Percentiles rank a stretch among this genome's conserved stretches.
These are phyloP conservation scores for Stenodera caucasica DNA, from an alignment of 2,888 invertebrate species.

Conservation along the genomic window DNA sequence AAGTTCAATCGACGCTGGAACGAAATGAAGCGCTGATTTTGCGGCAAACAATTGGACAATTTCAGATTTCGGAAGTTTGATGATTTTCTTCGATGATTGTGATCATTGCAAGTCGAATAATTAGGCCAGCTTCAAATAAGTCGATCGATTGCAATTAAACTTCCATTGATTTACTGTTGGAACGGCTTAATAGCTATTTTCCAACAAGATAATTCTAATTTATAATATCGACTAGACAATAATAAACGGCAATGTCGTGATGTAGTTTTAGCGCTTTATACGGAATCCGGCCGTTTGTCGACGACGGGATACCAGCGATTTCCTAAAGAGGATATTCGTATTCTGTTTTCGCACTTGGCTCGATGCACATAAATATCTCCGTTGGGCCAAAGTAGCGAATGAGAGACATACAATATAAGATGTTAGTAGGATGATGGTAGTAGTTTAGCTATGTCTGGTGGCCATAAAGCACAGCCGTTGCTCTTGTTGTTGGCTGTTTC, in stretches of 20 bases:
- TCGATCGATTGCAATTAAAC: too few relatives aligned
- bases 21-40: too few relatives aligned
- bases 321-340: slow-evolving; percentile 39
- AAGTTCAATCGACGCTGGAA: too few relatives aligned
- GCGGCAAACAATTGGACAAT: too few relatives aligned
- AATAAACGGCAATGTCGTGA: too few relatives aligned
- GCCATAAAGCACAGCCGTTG: slow-evolving; percentile 40
- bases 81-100: too few relatives aligned
- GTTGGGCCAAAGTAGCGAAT: slow-evolving; percentile 24
- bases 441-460: slow-evolving; percentile 37
- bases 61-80: too few relatives aligned
- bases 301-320: not conserved
- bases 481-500: slow-evolving; percentile 7
- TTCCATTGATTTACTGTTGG: not conserved
- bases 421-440: slow-evolving; percentile 23
- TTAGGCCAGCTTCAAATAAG: too few relatives aligned
- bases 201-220: not conserved
- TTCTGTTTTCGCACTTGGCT: slow-evolving; percentile 34
- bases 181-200: not conserved
- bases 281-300: not conserved
- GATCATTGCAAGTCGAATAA: too few relatives aligned
- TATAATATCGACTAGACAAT: not conserved
- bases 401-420: slow-evolving; percentile 21
- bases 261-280: too few relatives aligned
- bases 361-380: slow-evolving; percentile 41